Evolutionary conservation across 2,797 vertebrate species (phyloP).

Genomic region (Odontamblyopus rebecca): DNA sequence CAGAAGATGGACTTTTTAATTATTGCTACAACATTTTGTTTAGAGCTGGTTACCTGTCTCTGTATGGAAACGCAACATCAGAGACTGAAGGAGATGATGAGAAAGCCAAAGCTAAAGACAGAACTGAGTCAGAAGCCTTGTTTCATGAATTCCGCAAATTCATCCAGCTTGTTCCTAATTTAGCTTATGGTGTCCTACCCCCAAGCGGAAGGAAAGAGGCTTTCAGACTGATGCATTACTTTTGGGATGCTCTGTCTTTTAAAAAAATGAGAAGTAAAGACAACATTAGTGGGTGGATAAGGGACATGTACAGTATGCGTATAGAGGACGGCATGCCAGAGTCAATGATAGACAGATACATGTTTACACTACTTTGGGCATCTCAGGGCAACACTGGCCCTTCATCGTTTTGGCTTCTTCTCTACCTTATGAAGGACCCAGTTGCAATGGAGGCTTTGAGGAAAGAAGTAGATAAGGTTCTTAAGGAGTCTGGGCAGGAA

Average conservation of each 20-base stretch:
- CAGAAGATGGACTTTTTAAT: slow-evolving; percentile 80
- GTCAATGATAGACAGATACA: neutral
- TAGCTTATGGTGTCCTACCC: slow-evolving; percentile 79
- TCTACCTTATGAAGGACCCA: slow-evolving; percentile 87
- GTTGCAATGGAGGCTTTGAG: slow-evolving; percentile 84
- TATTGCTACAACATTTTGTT: slow-evolving; percentile 88
- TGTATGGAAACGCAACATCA: slow-evolving; percentile 79
- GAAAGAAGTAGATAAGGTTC: slow-evolving; percentile 76
- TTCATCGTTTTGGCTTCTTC: slow-evolving; percentile 87
- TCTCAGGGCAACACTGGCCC: slow-evolving; percentile 74
- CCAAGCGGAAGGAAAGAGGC: slow-evolving; percentile 77
- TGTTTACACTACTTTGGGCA: too few relatives aligned
- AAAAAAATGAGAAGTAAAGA: slow-evolving; percentile 71
- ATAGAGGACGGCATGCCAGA: slow-evolving; percentile 62
- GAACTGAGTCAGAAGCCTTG: slow-evolving; percentile 74
- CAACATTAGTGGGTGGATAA: slow-evolving; percentile 86
- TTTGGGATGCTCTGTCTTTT: slow-evolving; percentile 80
- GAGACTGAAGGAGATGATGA: slow-evolving; percentile 43
- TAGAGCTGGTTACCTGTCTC: slow-evolving; percentile 84
- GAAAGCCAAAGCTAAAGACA: slow-evolving; percentile 72
- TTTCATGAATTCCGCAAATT: slow-evolving; percentile 87
- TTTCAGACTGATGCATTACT: slow-evolving; percentile 71
- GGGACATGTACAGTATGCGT: slow-evolving; percentile 67
- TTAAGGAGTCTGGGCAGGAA: slow-evolving; percentile 73
- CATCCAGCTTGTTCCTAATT: slow-evolving; percentile 83